These are phyloP conservation scores for Carapus acus DNA, from an alignment of 2,797 vertebrate species.

Conservation along the genomic window DNA sequence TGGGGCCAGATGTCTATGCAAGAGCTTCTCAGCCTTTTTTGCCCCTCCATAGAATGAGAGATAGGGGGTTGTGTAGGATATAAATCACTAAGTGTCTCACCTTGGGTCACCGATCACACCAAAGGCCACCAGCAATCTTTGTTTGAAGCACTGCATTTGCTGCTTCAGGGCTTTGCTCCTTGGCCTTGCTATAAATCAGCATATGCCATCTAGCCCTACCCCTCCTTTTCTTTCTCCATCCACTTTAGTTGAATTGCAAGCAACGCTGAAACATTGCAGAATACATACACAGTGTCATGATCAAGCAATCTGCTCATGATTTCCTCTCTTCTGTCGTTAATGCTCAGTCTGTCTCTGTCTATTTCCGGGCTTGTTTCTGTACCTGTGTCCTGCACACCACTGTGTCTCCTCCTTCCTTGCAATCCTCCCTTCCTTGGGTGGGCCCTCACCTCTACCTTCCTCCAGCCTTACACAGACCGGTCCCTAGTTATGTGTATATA, in stretches of 20 bases:
- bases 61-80: slow-evolving; percentile 74
- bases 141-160: slow-evolving; percentile 79
- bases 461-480: too few species aligned
- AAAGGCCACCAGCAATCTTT: slow-evolving; percentile 80
- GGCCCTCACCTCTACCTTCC: too few species aligned
- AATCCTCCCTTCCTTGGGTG: too few species aligned
- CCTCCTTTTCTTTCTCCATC: slow-evolving; percentile 36
- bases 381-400: too few species aligned
- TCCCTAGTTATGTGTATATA: too few species aligned
- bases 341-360: too few species aligned
- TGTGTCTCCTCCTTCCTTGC: too few species aligned
- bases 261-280: slow-evolving; percentile 19
- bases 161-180: slow-evolving; percentile 77
- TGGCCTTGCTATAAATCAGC: slow-evolving; percentile 81
- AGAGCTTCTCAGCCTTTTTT: slow-evolving; percentile 54
- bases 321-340: too few species aligned
- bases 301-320: too few species aligned
- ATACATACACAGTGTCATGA: too few species aligned
- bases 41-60: slow-evolving; percentile 57
- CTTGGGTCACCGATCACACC: slow-evolving; percentile 79
- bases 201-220: slow-evolving; percentile 60
- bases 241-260: slow-evolving; percentile 37
- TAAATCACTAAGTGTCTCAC: slow-evolving; percentile 82
- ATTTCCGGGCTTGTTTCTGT: too few species aligned
- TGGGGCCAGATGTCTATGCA: slow-evolving; percentile 43